A percentile compares a stretch with the other conserved stretches of the same genome.
phyloP scores from a whole-genome alignment of 2,797 vertebrate species.

The Pithecia hirsuta region DNA sequence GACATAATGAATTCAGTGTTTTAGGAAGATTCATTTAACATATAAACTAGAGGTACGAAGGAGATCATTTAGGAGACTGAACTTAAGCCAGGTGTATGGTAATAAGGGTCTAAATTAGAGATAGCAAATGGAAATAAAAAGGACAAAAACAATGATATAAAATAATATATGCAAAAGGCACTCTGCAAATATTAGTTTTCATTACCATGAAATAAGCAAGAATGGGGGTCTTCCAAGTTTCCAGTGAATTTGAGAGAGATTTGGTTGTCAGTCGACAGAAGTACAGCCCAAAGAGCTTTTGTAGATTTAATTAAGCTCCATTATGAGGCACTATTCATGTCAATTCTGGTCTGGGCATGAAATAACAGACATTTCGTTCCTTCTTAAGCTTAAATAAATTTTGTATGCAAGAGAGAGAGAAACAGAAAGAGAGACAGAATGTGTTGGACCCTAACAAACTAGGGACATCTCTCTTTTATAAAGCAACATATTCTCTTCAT shows the following conservation, averaged over 20 bases:
- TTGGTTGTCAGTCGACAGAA: neutral
- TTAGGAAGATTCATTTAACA: neutral
- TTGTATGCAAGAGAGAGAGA: neutral
- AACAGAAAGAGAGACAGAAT: neutral
- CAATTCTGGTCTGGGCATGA: slow-evolving; percentile 14
- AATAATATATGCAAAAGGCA: neutral
- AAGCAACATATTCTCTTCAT: neutral
- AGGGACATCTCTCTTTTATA: neutral
- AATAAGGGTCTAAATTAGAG: neutral
- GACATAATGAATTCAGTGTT: neutral
- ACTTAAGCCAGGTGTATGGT: neutral
- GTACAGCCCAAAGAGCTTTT: neutral
- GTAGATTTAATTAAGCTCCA: neutral
- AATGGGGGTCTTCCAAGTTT: neutral
- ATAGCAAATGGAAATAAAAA: neutral
- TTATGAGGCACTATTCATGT: neutral
- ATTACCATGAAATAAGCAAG: neutral
- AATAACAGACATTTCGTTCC: neutral
- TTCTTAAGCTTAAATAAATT: neutral
- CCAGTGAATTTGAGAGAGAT: neutral
- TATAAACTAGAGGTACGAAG: neutral
- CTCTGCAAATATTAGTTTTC: neutral
- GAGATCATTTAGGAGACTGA: neutral
- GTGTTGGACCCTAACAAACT: neutral
- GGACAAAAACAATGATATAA: neutral